Evolutionary conservation across 2,888 invertebrate genomes (phyloP), one percentile per base, ranked within the genome.

Genomic region (Lepidocyrtinus sp.): DNA sequence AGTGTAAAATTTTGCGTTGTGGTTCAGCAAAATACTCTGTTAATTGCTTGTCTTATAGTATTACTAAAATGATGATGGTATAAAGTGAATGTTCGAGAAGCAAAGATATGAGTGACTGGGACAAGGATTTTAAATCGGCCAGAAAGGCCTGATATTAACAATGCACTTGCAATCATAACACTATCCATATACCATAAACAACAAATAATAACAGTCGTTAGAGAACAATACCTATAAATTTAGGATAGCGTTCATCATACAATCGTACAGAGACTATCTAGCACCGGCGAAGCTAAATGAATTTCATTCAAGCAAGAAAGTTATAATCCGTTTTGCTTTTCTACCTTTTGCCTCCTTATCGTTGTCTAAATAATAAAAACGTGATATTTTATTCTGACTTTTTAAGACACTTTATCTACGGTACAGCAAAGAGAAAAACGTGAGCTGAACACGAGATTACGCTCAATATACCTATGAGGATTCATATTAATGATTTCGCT

Each of bases 1-100:
- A 55, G n/a, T 17, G 17, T 55, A 55, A 55, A 7, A 55, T n/a
- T 55, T 55, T 55, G 5, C n/a, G 17, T n/a, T 55, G n/a, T 15
- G 55, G 55, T 55, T 55, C 55, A 55, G n/a, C 36, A 36, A 55
- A n/a, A 55, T 55, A 55, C 55, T 55, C 17, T 15, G 55, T 55
- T 55, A 55, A 55, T 55, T 55, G 55, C n/a, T n/a, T 2, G 2
- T 55, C 9, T 55, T n/a, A n/a, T n/a, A n/a, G n/a, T n/a, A n/a
- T n/a, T n/a, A n/a, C n/a, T n/a, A n/a, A n/a, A n/a, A n/a, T n/a
- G n/a, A n/a, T n/a, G n/a, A n/a, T 55, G 55, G n/a, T 5, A n/a
- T 55, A 17, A 55, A 55, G 55, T 55, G 55, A 55, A 55, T 17
- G 55, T 9, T 55, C n/a, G 17, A 55, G 17, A n/a, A 12, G 3